Conservation (phyloP, 2,888 invertebrate species). For the Diarsia brunnea region DNA sequence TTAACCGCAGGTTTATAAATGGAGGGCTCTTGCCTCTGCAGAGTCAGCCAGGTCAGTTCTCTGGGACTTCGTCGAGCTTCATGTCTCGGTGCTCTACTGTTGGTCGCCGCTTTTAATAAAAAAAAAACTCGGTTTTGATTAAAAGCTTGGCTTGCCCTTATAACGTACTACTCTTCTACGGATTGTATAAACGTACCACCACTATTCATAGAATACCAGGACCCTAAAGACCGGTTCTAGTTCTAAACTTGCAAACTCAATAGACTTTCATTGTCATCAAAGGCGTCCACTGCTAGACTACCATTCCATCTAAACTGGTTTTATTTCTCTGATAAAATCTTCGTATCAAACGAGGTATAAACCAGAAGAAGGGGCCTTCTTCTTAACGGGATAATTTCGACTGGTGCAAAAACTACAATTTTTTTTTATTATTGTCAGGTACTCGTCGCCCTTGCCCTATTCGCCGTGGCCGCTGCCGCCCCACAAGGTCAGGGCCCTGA, state of each 20-base stretch:
- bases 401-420: neutral
- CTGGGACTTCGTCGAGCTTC: too few relatives aligned
- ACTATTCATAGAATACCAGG: neutral
- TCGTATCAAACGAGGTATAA: neutral
- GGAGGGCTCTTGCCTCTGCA: neutral
- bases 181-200: too few relatives aligned
- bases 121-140: neutral
- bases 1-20: neutral
- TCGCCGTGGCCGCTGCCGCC: slow-evolving; percentile 73
- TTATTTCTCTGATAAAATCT: neutral
- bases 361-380: too few relatives aligned
- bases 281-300: neutral
- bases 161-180: too few relatives aligned
- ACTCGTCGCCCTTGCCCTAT: slow-evolving; percentile 69
- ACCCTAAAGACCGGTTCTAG: too few relatives aligned
- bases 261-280: neutral
- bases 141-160: neutral
- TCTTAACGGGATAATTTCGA: too few relatives aligned
- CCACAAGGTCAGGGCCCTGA: slow-evolving; percentile 67
- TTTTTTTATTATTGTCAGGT: slow-evolving; percentile 37
- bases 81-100: too few relatives aligned
- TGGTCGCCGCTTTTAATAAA: too few relatives aligned
- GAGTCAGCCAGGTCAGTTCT: neutral
- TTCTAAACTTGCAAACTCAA: neutral
- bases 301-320: neutral